phyloP scores from a whole-genome alignment of 1,140 invertebrate genomes.

The Heliothis subflexa region DNA sequence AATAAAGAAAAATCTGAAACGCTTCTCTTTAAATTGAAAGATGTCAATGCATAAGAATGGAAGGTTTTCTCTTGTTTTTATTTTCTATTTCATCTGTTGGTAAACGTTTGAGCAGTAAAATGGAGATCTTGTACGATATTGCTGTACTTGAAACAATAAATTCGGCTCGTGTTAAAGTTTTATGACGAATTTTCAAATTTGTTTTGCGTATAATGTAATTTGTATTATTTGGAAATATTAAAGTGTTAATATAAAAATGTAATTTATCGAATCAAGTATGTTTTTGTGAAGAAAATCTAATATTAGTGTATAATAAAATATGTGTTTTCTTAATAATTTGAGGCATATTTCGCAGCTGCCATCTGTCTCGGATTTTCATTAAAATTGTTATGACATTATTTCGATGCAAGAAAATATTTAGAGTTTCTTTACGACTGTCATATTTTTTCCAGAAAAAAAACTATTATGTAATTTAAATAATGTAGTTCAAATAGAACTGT shows the following conservation, averaged over 20 bases:
- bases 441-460: too few relatives aligned
- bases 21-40: slow-evolving; percentile 46
- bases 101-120: slow-evolving; percentile 15
- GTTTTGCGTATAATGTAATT: slow-evolving; percentile 4
- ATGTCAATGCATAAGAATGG: slow-evolving; percentile 42
- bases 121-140: neutral
- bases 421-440: too few relatives aligned
- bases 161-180: slow-evolving; percentile 4
- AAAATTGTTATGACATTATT: too few relatives aligned
- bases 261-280: neutral
- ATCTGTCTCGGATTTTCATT: too few relatives aligned
- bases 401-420: too few relatives aligned
- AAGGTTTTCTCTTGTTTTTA: slow-evolving; percentile 23
- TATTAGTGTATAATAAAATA: neutral
- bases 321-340: neutral
- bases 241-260: neutral
- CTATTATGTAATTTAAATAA: too few relatives aligned
- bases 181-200: neutral
- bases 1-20: slow-evolving; percentile 38
- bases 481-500: neutral
- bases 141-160: slow-evolving; percentile 16
- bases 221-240: neutral
- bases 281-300: neutral
- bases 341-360: neutral
- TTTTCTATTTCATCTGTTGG: neutral